Conservation (phyloP, 1,140 invertebrate species). For the Drosophila persimilis region DNA sequence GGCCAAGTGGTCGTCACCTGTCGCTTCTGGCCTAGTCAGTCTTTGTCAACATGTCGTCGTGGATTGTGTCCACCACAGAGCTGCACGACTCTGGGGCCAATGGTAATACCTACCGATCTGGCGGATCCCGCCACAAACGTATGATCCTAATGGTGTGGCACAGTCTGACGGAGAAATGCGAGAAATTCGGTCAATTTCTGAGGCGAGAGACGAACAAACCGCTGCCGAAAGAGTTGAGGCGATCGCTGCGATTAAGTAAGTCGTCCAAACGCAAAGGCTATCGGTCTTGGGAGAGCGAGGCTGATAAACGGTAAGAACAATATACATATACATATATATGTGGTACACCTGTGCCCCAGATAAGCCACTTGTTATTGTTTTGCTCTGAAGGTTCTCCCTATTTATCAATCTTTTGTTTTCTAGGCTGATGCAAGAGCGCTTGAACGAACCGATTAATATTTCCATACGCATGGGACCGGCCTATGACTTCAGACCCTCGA, state of each 20-base stretch:
- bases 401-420: not conserved
- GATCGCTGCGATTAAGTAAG: conserved; percentile 75
- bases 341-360: conserved; percentile 8
- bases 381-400: conserved; percentile 7
- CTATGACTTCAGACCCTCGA: conserved; percentile 55
- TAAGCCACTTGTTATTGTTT: conserved; percentile 52
- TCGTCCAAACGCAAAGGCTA: conserved; percentile 84
- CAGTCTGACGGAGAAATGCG: conserved; percentile 47
- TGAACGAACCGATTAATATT: conserved; percentile 58
- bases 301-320: conserved; percentile 84
- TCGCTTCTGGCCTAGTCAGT: conserved; percentile 12
- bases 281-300: conserved; percentile 83
- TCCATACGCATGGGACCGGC: conserved; percentile 65
- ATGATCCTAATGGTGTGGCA: conserved; percentile 59
- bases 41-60: conserved; percentile 68
- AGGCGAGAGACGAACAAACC: conserved; percentile 66
- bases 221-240: conserved; percentile 71
- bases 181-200: conserved; percentile 47
- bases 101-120: conserved; percentile 3
- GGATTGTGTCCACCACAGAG: conserved; percentile 60
- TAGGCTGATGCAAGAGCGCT: conserved; percentile 54
- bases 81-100: conserved; percentile 35
- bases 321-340: no score
- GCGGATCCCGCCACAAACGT: conserved; percentile 17
- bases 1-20: no score